These are phyloP conservation scores for Drosophila subobscura DNA, from an alignment of 1,140 invertebrate species.

Conservation along the genomic window DNA sequence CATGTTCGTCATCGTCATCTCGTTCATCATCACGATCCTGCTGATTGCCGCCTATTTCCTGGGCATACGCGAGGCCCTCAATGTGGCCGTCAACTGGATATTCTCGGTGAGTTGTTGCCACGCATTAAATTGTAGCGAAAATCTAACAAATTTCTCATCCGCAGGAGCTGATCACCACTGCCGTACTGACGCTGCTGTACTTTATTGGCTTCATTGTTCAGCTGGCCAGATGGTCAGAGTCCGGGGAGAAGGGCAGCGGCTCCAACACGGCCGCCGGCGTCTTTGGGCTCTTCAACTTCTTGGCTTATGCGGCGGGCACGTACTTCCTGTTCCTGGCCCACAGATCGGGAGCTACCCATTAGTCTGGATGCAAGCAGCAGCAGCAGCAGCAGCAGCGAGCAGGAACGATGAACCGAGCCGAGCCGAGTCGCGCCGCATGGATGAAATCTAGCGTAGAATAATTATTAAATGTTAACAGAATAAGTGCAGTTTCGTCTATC, in stretches of 20 bases:
- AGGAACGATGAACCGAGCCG: not conserved
- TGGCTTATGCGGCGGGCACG: slow-evolving; percentile 89
- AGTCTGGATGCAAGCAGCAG: slow-evolving; percentile 2
- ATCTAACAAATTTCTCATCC: too few species aligned
- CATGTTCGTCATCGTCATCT: slow-evolving; percentile 91
- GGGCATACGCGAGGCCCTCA: slow-evolving; percentile 90
- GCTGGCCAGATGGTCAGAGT: slow-evolving; percentile 86
- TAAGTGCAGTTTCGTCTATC: slow-evolving; percentile 51
- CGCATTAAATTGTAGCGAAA: too few species aligned
- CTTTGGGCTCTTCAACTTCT: slow-evolving; percentile 92
- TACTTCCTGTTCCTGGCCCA: slow-evolving; percentile 91
- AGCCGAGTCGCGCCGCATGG: not conserved
- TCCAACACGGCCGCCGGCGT: slow-evolving; percentile 90
- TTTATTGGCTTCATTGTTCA: slow-evolving; percentile 92
- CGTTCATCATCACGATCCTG: slow-evolving; percentile 92
- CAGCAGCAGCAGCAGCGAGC: slow-evolving; percentile 10
- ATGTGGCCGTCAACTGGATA: slow-evolving; percentile 92
- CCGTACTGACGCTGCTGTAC: slow-evolving; percentile 88
- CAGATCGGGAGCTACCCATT: slow-evolving; percentile 85
- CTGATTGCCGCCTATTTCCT: slow-evolving; percentile 92
- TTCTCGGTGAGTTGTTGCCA: slow-evolving; percentile 87
- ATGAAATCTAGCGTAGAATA: slow-evolving; percentile 42
- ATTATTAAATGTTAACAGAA: slow-evolving; percentile 46
- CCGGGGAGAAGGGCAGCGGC: slow-evolving; percentile 72
- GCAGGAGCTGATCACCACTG: slow-evolving; percentile 92